A percentile compares a stretch with the other conserved stretches of the same genome.
Conservation (phyloP, 1,140 invertebrate species). For the Tetraneura akinire region DNA sequence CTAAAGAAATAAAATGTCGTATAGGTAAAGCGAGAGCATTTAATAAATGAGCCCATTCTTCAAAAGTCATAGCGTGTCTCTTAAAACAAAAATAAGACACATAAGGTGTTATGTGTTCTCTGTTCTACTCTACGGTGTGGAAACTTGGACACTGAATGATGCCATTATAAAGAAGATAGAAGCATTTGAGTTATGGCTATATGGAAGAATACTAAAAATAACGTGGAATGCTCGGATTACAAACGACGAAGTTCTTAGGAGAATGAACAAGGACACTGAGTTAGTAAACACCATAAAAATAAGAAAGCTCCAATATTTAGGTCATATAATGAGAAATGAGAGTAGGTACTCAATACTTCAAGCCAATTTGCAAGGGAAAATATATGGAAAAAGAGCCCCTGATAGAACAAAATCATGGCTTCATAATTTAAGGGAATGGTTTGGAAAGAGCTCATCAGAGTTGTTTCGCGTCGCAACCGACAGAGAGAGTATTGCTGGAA, state of each 20-base stretch:
- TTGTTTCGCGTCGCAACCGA: too few relatives aligned
- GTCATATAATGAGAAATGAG: constrained; percentile 39
- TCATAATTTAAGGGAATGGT: too few relatives aligned
- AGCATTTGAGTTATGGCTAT: constrained; percentile 15
- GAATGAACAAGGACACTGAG: too few relatives aligned
- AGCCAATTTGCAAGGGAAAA: neutral
- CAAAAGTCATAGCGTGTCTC: constrained; percentile 28
- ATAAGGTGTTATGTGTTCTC: constrained; percentile 49
- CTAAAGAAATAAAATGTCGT: too few relatives aligned
- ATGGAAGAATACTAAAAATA: constrained; percentile 4
- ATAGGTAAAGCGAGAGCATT: constrained; percentile 51
- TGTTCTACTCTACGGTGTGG: constrained; percentile 44
- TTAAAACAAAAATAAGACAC: constrained; percentile 42
- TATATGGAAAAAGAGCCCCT: constrained; percentile 33
- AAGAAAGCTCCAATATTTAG: too few relatives aligned
- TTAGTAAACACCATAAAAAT: too few relatives aligned
- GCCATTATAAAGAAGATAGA: constrained; percentile 40
- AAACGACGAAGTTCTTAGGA: too few relatives aligned
- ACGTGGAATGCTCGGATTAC: constrained; percentile 17
- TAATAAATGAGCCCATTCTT: constrained; percentile 39
- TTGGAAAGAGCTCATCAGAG: too few relatives aligned
- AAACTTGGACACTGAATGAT: constrained; percentile 49
- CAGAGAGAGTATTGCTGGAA: too few relatives aligned
- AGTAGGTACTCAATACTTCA: constrained; percentile 20
- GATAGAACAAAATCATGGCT: too few relatives aligned